Conservation (phyloP, 2,888 invertebrate species). For the Drosophila tripunctata region DNA sequence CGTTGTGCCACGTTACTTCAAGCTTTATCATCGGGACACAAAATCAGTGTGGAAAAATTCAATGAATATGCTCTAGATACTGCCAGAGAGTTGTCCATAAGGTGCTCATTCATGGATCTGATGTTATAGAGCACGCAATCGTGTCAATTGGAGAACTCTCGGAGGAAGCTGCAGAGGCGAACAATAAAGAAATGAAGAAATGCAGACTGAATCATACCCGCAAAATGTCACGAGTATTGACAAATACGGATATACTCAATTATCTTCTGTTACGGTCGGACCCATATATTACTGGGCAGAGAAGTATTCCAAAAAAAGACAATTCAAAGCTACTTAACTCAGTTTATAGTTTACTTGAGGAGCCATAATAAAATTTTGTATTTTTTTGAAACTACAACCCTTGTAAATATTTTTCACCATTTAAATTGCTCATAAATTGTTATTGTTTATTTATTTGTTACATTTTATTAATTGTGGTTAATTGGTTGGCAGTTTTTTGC, state of each 20-base stretch:
- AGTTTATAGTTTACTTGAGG: constrained; percentile 2
- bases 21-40: constrained; percentile 14
- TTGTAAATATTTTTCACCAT: not conserved
- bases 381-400: not conserved
- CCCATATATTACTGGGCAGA: not conserved
- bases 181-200: constrained; percentile 20
- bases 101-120: constrained; percentile 8
- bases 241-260: constrained; percentile 11
- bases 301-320: not conserved
- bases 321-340: not conserved
- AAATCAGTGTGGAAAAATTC: constrained; percentile 12
- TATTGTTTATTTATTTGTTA: constrained; percentile 13
- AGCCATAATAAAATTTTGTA: not conserved
- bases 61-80: constrained; percentile 29
- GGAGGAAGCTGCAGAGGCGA: constrained; percentile 26
- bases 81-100: constrained; percentile 4
- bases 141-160: constrained; percentile 27
- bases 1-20: constrained; percentile 18
- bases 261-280: not conserved
- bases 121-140: constrained; percentile 20
- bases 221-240: no score
- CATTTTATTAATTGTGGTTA: not conserved
- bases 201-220: constrained; percentile 6
- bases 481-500: not conserved
- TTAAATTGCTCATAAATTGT: constrained; percentile 3